phyloP scores from a whole-genome alignment of 2,797 vertebrate genomes.

The Tarsius wallacei region DNA sequence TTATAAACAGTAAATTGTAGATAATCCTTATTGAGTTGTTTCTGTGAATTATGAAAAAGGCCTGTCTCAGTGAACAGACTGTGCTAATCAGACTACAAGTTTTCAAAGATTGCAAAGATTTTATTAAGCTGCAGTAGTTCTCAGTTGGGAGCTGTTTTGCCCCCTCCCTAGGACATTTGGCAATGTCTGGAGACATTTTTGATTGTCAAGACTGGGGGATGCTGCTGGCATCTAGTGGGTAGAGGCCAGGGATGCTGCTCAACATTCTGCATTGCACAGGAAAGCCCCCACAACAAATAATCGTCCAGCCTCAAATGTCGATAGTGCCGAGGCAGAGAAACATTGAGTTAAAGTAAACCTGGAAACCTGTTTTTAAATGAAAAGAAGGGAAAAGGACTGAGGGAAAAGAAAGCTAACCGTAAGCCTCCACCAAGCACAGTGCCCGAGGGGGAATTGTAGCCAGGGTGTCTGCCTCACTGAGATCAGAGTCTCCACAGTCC shows the following conservation, averaged over 20 bases:
- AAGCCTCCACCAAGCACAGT: background rate
- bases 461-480: background rate
- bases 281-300: background rate
- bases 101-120: background rate
- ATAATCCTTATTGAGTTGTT: background rate
- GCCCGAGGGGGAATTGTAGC: background rate
- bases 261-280: background rate
- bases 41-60: background rate
- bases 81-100: background rate
- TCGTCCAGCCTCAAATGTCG: background rate
- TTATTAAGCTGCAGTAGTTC: background rate
- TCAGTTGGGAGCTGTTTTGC: background rate
- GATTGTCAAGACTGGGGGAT: background rate
- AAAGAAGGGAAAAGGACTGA: background rate
- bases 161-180: too few species aligned
- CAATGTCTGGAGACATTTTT: background rate
- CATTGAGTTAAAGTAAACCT: background rate
- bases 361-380: background rate
- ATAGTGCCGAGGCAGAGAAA: background rate
- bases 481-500: background rate
- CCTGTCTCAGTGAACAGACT: background rate
- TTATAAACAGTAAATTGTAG: background rate
- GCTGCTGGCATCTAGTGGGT: background rate
- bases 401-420: background rate
- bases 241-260: background rate